phyloP scores from a whole-genome alignment of 2,113 vertebrate species.

The Pterocles orientalis region DNA sequence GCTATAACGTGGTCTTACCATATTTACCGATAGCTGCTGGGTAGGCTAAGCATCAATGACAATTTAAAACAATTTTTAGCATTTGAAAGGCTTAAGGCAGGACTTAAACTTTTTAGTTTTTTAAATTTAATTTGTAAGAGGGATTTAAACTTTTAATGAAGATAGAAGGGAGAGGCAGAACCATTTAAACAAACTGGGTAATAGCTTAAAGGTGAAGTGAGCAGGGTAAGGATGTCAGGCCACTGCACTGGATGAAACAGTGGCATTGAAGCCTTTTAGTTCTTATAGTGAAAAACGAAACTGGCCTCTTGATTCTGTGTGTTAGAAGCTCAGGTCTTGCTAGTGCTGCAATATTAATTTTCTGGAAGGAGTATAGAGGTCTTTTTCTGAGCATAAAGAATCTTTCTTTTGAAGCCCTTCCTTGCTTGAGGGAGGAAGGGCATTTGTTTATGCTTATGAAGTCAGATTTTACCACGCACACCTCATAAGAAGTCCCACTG shows the following conservation, averaged over 20 bases:
- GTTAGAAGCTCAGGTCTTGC: background rate
- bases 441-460: constrained; percentile 37
- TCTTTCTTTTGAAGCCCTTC: constrained; percentile 3
- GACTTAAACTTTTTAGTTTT: too few relatives aligned
- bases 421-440: background rate
- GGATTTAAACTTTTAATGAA: background rate
- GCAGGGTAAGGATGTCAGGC: background rate
- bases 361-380: background rate
- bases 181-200: background rate
- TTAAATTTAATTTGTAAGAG: background rate
- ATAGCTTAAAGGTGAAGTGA: background rate
- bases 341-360: background rate
- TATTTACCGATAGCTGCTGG: background rate
- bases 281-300: background rate
- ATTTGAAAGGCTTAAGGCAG: background rate
- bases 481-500: constrained; percentile 13
- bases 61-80: background rate
- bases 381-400: background rate
- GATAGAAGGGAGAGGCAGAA: background rate
- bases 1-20: background rate
- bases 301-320: background rate
- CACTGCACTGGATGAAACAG: background rate
- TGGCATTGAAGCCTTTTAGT: background rate
- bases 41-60: background rate
- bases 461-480: background rate